Evolutionary conservation across 92 coral and sea anemone species (phyloP), one percentile per base, ranked within the genome.

Genomic region (Zoanthus sociatus): DNA sequence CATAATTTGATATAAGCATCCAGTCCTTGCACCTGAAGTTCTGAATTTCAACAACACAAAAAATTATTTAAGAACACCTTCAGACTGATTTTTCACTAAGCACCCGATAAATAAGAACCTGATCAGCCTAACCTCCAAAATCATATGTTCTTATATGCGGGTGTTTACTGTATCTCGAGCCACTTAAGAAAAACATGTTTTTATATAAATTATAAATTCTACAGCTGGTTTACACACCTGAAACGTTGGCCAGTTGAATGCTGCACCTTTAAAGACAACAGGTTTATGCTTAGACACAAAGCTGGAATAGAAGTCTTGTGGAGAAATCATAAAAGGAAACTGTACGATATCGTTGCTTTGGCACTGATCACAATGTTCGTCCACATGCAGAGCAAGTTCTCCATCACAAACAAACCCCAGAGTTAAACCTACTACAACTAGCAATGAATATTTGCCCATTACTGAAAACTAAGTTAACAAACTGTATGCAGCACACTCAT

Each of bases 301-400:
- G 68, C 88, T 87, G 88, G 66, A 82, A 58, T 74, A 87, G 56
- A 90, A 90, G 79, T 90, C 91, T 47, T 82, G 84, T 8, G 93
- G 88, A 21, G 93, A 87, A 46, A 87, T 90, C 93, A 90, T 90
- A 20, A 61, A 90, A 10, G 88, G 91, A 44, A 83, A 73, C 67
- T 53, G 51, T 3, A 71, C 21, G 0, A 83, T 8, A n/a, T 71
- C 53, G 0, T 68, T 71, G 9, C 8, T 60, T 9, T 56, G 31
- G 48, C 85, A 64, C 6, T 37, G 17, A 0, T 33, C 26, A 51
- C 75, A 64, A 16, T 64, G 42, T 42, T 66, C 44, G 54, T 63
- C 74, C 69, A n/a, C 5, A 30, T 44, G 61, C 60, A 51, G 3
- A 53, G 82, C 26, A 31, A 61, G 45, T 77, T 77, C 82, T 16